Evolutionary conservation across 2,113 vertebrate species (phyloP), one percentile per base, ranked within the genome.

Genomic region (Puma concolor): DNA sequence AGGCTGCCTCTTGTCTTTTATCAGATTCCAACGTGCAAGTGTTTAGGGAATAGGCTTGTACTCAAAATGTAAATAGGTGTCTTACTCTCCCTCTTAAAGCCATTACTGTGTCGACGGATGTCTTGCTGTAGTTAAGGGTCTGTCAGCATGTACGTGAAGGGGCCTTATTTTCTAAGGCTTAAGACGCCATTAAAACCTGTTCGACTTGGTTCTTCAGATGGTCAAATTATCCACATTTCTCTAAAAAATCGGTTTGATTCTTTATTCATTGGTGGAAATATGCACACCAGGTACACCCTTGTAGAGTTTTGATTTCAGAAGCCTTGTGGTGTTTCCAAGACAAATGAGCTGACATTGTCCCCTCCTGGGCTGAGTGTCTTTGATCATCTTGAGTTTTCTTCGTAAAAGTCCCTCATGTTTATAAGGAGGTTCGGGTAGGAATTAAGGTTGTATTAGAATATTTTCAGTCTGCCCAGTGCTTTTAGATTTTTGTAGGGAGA

Each of bases 51-150:
- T 1, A 3, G 89, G 72, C 88, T 98, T 92, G 76, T 69, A 98
- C 88, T 98, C 92, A 98, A 96, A 98, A 98, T 98, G 83, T 97
- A 98, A 98, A 98, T 82, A 95, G 81, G 92, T 66, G 80, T 95
- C 98, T 98, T 96, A 92, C 80, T 48, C 10, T 86, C 95, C 81
- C 90, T 98, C 88, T 98, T 98, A 98, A 98, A 98, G 66, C 88
- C 94, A 96, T 98, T 97, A 90, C 54, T 57, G 7, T 89, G 87
- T 87, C 48, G 83, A 71, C 19, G 8, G 83, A 76, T 93, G 88
- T 83, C 96, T 97, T 60, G 54, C 91, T 94, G 33, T 63, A 77
- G 87, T 93, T 97, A 85, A 80, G 94, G 87, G 63, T 96, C 89
- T 98, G 97, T 96, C 72, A 96, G 29, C 44, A 52, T 98, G 98